Base-by-base conservation (phyloP, 2,113 vertebrate species). In the Falco punctatus region DNA sequence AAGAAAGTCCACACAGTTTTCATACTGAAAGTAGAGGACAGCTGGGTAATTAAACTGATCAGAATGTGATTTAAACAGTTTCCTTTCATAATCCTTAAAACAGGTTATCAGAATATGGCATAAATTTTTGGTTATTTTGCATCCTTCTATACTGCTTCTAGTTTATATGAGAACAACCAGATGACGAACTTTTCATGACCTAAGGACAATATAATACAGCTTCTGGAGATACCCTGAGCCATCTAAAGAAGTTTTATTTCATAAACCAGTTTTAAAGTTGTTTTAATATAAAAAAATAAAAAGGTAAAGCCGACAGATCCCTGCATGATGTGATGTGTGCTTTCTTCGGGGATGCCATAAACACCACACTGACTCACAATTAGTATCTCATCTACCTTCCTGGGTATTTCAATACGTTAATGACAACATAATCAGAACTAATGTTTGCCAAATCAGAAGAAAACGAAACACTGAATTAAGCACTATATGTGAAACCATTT, bases 1-100 rank as follows among this genome's bases (percentile, higher is more conserved):
- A 65, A 99, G 98, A 95, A 99, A 99, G 38, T 97, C 90, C 35
- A 97, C 97, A 59, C 92, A 97, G 95, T 99, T 98, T 96, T 97
- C 98, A 88, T 98, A 99, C 99, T 99, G 96, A 65, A 97, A 92
- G 65, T 4, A 90, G 44, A 84, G 49, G 86, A 93, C 54, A 91
- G 46, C 42, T 35, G 32, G 23, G 66, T 90, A 95, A 83, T 26
- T 44, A 59, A 96, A 69, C 20, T 73, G 33, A 66, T 33, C 35
- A 92, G 55, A 94, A 70, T 35, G 16, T 40, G 48, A 95, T 79
- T 89, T 77, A 44, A 78, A 86, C 9, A 61, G 20, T 49, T 83
- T 72, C 20, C 38, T 82, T 88, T 75, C 59, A 69, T 19, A 85
- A 89, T 8, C 33, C 26, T 91, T 89, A 79, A 91, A 91, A 65